Conservation (phyloP, 2,888 invertebrate genomes). For the Timema podura region DNA sequence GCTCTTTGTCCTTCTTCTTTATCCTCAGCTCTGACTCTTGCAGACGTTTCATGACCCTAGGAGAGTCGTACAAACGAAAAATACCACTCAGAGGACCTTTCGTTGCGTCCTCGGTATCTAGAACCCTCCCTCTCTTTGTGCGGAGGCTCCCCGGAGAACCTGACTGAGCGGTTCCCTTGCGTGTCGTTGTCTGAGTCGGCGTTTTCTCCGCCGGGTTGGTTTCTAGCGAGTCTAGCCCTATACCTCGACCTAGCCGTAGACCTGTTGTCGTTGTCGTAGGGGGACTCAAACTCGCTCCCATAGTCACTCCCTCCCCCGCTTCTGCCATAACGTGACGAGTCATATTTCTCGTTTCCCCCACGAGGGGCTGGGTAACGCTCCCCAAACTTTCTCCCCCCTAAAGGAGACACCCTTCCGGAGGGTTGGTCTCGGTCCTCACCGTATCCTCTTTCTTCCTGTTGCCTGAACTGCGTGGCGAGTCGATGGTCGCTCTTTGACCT, state of each 20-base stretch:
- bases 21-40: slow-evolving; percentile 62
- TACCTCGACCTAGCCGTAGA: slow-evolving; percentile 60
- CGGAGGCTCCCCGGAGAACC: slow-evolving; percentile 25
- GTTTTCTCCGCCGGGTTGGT: slow-evolving; percentile 45
- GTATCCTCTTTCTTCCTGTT: slow-evolving; percentile 70
- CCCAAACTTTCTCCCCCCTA: slow-evolving; percentile 74
- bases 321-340: slow-evolving; percentile 48
- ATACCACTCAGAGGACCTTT: slow-evolving; percentile 79
- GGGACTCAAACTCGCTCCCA: slow-evolving; percentile 56
- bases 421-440: slow-evolving; percentile 58
- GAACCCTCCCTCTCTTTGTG: slow-evolving; percentile 58
- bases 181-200: slow-evolving; percentile 45
- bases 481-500: slow-evolving; percentile 92
- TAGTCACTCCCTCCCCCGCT: slow-evolving; percentile 49
- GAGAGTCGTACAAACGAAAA: slow-evolving; percentile 79
- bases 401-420: slow-evolving; percentile 49
- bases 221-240: slow-evolving; percentile 64
- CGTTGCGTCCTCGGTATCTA: slow-evolving; percentile 87
- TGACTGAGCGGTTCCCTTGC: slow-evolving; percentile 35
- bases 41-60: slow-evolving; percentile 83
- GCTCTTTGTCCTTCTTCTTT: slow-evolving; percentile 52
- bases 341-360: slow-evolving; percentile 29
- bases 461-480: slow-evolving; percentile 80
- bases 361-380: slow-evolving; percentile 44
- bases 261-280: slow-evolving; percentile 60